Evolutionary conservation across 2,113 vertebrate species (phyloP).

Genomic region (Glaucidium brasilianum): DNA sequence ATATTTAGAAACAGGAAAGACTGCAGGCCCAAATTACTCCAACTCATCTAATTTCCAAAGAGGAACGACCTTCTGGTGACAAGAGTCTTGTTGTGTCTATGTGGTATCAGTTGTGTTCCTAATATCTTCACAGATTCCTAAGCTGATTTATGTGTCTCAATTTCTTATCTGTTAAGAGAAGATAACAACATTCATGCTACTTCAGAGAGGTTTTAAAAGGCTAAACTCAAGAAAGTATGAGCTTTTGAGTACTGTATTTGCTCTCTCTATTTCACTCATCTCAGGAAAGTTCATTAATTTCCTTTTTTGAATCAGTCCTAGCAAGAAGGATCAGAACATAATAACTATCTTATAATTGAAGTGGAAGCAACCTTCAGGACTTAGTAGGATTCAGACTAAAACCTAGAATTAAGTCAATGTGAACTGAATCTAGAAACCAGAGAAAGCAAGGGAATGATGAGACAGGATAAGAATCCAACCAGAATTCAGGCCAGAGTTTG

Average conservation of each 20-base stretch:
- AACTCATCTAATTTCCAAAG: neutral
- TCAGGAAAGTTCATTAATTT: neutral
- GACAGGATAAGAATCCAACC: neutral
- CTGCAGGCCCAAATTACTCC: neutral
- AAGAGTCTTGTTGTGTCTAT: neutral
- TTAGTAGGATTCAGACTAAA: neutral
- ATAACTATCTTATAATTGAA: neutral
- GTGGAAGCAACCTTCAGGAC: neutral
- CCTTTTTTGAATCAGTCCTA: neutral
- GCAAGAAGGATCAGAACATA: neutral
- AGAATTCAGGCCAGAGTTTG: neutral
- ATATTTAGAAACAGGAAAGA: neutral
- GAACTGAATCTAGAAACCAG: neutral
- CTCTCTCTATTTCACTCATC: neutral
- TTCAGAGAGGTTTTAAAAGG: neutral
- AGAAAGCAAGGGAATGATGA: neutral
- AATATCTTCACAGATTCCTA: neutral
- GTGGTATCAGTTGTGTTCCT: neutral
- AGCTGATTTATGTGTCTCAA: neutral
- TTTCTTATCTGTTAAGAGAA: neutral
- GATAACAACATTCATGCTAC: neutral
- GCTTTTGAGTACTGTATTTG: neutral
- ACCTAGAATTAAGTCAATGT: neutral
- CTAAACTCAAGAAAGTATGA: neutral
- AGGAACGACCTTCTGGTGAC: neutral